phyloP scores from a whole-genome alignment of 2,113 vertebrate genomes.

The Oreocharis arfaki region DNA sequence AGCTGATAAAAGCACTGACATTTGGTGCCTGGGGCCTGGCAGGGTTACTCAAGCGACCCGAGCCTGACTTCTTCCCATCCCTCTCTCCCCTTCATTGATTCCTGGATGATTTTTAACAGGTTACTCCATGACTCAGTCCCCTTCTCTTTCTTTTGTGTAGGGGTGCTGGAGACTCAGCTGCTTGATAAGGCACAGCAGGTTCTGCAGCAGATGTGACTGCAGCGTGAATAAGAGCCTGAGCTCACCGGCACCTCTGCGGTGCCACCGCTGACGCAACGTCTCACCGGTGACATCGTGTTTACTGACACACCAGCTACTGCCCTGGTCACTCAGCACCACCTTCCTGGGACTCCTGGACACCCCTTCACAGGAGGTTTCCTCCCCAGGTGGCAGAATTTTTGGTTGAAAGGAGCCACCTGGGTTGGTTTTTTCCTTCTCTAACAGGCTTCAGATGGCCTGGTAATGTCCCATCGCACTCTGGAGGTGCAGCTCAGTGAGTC shows the following conservation, averaged over 20 bases:
- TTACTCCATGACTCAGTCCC: neutral
- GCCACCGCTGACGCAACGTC: neutral
- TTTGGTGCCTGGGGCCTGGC: neutral
- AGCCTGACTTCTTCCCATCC: neutral
- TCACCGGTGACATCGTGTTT: neutral
- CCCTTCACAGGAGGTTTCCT: neutral
- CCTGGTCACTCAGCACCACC: neutral
- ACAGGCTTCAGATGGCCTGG: neutral
- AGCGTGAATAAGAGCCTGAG: conserved; percentile 25
- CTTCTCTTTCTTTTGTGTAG: neutral
- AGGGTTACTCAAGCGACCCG: neutral
- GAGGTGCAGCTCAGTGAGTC: neutral
- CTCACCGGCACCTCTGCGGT: neutral
- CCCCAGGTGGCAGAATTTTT: neutral
- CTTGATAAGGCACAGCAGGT: neutral
- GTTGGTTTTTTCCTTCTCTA: neutral
- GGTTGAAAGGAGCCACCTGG: neutral
- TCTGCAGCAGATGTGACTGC: neutral
- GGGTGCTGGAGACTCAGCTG: neutral
- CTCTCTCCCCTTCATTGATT: neutral
- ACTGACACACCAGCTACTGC: neutral
- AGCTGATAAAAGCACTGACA: neutral
- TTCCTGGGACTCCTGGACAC: neutral
- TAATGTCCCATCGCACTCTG: neutral
- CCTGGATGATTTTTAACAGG: neutral